Evolutionary conservation across 2,797 vertebrate genomes (phyloP).

Genomic region (Tokudaia tokunoshimensis): DNA sequence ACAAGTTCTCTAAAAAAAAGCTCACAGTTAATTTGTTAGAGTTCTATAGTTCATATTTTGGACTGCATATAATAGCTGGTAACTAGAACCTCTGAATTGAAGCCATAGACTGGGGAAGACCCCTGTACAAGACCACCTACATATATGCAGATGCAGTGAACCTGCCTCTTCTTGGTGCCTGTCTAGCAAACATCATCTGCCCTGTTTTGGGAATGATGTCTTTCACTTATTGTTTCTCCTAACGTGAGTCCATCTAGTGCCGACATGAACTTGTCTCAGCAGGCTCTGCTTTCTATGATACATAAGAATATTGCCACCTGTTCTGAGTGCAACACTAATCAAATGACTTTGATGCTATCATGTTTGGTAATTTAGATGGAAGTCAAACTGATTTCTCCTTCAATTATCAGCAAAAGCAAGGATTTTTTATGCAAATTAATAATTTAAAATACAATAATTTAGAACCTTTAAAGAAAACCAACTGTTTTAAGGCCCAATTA

Average conservation of each 20-base stretch:
- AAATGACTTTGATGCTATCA: not conserved
- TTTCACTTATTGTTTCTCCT: not conserved
- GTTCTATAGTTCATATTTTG: not conserved
- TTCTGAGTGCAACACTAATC: not conserved
- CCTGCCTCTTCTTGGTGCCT: not conserved
- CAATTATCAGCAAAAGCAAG: constrained; percentile 36
- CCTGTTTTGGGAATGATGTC: not conserved
- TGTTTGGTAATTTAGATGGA: constrained; percentile 13
- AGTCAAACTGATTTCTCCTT: constrained; percentile 21
- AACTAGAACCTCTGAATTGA: not conserved
- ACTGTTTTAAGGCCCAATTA: constrained; percentile 11
- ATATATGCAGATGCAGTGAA: not conserved
- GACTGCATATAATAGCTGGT: not conserved
- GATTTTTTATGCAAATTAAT: constrained; percentile 42
- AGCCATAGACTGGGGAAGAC: too few species aligned
- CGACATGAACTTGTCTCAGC: not conserved
- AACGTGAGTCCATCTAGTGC: not conserved
- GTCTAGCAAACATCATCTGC: not conserved
- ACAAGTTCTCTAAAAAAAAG: not conserved
- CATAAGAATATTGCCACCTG: not conserved
- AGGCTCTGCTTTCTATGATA: not conserved
- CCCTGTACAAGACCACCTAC: not conserved
- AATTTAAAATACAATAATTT: not conserved
- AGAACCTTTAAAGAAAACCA: constrained; percentile 48
- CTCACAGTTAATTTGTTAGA: not conserved